Evolutionary conservation across 2,113 vertebrate genomes (phyloP).

Genomic region (Barnardius zonarius): DNA sequence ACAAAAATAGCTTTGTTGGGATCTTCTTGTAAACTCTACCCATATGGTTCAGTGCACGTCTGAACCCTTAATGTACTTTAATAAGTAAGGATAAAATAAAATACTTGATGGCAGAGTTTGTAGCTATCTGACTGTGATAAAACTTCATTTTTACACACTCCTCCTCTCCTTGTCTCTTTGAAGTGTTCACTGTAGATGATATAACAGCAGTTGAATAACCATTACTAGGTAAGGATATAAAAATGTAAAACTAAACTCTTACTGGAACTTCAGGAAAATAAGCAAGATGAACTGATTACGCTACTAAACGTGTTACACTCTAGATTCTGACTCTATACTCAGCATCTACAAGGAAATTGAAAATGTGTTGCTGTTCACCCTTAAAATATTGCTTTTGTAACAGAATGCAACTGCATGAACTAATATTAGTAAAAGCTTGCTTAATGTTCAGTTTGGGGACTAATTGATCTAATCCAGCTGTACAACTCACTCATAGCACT

Average conservation of each 20-base stretch:
- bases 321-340: background rate
- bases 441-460: background rate
- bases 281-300: background rate
- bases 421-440: conserved; percentile 20
- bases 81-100: background rate
- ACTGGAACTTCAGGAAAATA: conserved; percentile 12
- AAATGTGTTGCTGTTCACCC: conserved; percentile 4
- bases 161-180: background rate
- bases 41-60: background rate
- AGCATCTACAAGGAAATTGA: background rate
- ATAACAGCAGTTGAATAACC: background rate
- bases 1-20: background rate
- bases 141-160: background rate
- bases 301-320: background rate
- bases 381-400: conserved; percentile 32
- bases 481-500: background rate
- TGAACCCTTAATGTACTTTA: background rate
- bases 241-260: background rate
- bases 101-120: background rate
- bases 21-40: background rate
- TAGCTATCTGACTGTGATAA: background rate
- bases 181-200: background rate
- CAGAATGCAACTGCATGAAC: background rate
- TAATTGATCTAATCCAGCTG: conserved; percentile 30
- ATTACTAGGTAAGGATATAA: background rate